Evolutionary conservation across 2,797 vertebrate genomes (phyloP).

Genomic region (Crenichthys baileyi): DNA sequence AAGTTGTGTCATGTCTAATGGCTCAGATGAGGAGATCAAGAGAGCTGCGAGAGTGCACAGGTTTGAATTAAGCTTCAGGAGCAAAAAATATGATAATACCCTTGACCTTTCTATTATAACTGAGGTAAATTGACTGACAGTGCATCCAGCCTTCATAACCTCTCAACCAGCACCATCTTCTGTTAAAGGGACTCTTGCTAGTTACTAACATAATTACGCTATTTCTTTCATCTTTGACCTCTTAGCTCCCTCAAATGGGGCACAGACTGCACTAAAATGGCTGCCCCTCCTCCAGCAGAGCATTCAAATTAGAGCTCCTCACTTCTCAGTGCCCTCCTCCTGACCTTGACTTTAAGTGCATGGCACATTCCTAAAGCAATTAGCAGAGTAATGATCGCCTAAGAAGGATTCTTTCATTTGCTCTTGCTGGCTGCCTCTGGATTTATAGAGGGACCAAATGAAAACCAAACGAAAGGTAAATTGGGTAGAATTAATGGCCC

Average conservation of each 20-base stretch:
- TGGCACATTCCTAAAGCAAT: slow-evolving; percentile 84
- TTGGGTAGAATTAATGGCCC: slow-evolving; percentile 85
- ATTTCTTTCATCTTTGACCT: slow-evolving; percentile 81
- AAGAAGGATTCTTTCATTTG: slow-evolving; percentile 87
- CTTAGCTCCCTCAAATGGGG: slow-evolving; percentile 66
- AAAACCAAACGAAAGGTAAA: slow-evolving; percentile 86
- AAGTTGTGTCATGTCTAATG: slow-evolving; percentile 55
- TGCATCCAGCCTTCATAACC: slow-evolving; percentile 51
- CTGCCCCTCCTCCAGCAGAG: slow-evolving; percentile 70
- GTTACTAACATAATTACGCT: slow-evolving; percentile 78
- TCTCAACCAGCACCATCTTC: slow-evolving; percentile 50
- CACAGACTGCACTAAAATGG: slow-evolving; percentile 64
- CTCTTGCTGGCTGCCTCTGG: slow-evolving; percentile 80
- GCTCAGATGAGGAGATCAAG: slow-evolving; percentile 69
- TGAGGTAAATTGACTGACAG: slow-evolving; percentile 46
- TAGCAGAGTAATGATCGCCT: slow-evolving; percentile 84
- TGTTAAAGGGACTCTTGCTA: slow-evolving; percentile 69
- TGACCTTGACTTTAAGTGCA: slow-evolving; percentile 85
- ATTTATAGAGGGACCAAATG: slow-evolving; percentile 84
- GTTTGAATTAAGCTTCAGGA: slow-evolving; percentile 68
- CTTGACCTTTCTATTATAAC: slow-evolving; percentile 79
- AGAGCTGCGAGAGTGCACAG: slow-evolving; percentile 51
- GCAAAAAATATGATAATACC: slow-evolving; percentile 74
- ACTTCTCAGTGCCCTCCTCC: slow-evolving; percentile 65
- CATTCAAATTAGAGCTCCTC: slow-evolving; percentile 78